phyloP scores from a whole-genome alignment of 2,113 vertebrate genomes.

The Anguilla rostrata region DNA sequence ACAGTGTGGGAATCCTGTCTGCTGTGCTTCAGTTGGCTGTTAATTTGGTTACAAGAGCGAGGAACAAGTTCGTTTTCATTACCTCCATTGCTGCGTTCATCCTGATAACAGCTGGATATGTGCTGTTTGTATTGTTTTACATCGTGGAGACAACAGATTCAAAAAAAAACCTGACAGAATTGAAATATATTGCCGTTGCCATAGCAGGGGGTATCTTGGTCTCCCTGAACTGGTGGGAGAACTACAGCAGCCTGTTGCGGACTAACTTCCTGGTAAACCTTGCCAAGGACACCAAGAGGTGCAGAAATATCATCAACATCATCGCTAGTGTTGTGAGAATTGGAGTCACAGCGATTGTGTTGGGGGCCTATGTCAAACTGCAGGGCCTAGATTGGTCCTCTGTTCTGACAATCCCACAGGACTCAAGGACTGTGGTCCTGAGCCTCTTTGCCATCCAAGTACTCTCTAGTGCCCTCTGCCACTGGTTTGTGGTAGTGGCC shows the following conservation, averaged over 20 bases:
- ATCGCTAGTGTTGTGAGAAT: conserved; percentile 58
- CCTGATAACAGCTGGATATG: conserved; percentile 50
- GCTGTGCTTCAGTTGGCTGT: conserved; percentile 37
- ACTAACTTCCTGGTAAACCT: conserved; percentile 39
- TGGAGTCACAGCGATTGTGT: conserved; percentile 44
- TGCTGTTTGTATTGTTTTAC: conserved; percentile 50
- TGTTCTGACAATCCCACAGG: conserved; percentile 31
- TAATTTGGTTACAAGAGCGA: conserved; percentile 27
- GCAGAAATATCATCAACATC: conserved; percentile 52
- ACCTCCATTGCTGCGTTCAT: conserved; percentile 41
- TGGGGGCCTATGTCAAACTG: conserved; percentile 57
- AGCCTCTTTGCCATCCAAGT: conserved; percentile 57
- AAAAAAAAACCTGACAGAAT: neutral
- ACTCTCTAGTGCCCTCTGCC: conserved; percentile 61
- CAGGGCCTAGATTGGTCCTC: conserved; percentile 48
- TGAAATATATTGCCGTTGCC: conserved; percentile 49
- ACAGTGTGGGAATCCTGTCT: conserved; percentile 39
- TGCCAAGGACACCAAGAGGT: conserved; percentile 40
- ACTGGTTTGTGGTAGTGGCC: conserved; percentile 62
- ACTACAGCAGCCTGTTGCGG: conserved; percentile 50
- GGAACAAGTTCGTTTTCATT: conserved; percentile 44
- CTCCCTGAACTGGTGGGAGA: conserved; percentile 69
- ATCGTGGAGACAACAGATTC: conserved; percentile 3
- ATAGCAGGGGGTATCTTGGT: conserved; percentile 52
- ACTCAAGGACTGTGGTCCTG: conserved; percentile 36